These are phyloP conservation scores for Cheirogaleus major DNA, from an alignment of 2,797 vertebrate species.

Conservation along the genomic window DNA sequence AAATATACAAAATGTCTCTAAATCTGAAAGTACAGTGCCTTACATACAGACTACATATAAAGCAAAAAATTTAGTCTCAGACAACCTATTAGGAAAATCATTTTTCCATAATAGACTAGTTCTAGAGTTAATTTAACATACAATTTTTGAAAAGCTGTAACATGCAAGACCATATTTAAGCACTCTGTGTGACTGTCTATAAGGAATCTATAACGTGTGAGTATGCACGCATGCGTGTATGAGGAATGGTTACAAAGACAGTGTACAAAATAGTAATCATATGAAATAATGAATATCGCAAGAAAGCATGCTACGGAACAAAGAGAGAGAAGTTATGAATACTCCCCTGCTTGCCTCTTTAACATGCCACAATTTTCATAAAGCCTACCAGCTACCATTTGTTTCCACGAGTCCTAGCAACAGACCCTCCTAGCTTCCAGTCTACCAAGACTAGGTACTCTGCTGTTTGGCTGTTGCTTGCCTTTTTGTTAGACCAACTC, in stretches of 20 bases:
- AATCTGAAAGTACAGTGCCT: not conserved
- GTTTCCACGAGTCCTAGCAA: not conserved
- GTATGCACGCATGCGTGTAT: not conserved
- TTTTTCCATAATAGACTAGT: not conserved
- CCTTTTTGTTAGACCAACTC: conserved; percentile 2
- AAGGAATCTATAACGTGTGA: not conserved
- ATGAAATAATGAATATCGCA: not conserved
- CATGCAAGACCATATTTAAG: not conserved
- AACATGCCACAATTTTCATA: not conserved
- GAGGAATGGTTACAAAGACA: not conserved
- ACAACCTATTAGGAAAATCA: not conserved
- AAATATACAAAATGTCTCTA: conserved; percentile 37
- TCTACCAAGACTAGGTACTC: not conserved
- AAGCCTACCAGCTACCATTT: not conserved
- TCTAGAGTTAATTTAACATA: conserved; percentile 6
- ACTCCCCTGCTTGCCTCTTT: not conserved
- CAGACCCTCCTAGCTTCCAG: not conserved
- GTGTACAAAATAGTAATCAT: not conserved
- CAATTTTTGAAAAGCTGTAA: not conserved
- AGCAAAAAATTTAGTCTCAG: not conserved
- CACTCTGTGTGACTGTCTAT: not conserved
- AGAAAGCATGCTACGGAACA: not conserved
- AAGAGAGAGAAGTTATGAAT: not conserved
- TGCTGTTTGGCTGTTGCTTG: not conserved
- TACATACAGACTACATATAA: not conserved